Evolutionary conservation across 2,797 vertebrate species (phyloP).

Genomic region (Typhlichthys eigenmanni): DNA sequence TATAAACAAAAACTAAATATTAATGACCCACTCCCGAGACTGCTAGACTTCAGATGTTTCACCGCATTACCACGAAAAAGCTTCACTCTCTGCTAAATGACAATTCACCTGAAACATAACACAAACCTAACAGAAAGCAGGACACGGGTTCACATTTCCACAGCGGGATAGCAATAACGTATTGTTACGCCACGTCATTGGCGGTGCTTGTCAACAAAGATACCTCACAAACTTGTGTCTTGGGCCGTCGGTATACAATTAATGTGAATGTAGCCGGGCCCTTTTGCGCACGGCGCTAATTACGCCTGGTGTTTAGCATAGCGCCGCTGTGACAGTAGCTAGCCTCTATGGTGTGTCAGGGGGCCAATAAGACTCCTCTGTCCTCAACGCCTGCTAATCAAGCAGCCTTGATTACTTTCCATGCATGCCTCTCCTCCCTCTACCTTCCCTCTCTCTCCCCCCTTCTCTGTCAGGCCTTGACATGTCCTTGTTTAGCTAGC

Average conservation of each 20-base stretch:
- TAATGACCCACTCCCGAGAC: no score
- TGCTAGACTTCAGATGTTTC: no score
- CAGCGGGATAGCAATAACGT: background rate
- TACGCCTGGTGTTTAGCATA: constrained; percentile 51
- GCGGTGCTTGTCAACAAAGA: constrained; percentile 20
- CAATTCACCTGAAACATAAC: no score
- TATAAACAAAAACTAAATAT: constrained; percentile 18
- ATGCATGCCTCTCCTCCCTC: constrained; percentile 83
- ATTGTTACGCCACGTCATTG: background rate
- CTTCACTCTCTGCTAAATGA: no score
- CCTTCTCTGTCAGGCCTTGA: constrained; percentile 91
- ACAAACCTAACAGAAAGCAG: no score
- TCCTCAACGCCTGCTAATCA: constrained; percentile 93
- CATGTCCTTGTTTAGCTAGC: constrained; percentile 99
- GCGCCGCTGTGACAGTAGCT: constrained; percentile 65
- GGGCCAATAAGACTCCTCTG: constrained; percentile 87
- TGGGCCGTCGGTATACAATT: constrained; percentile 29
- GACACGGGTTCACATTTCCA: constrained; percentile 3
- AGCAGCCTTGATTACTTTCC: constrained; percentile 98
- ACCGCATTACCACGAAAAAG: no score
- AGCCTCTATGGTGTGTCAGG: constrained; percentile 77
- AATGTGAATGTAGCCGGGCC: constrained; percentile 55
- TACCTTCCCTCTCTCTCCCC: constrained; percentile 86
- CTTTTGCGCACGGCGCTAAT: constrained; percentile 56
- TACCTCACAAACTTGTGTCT: constrained; percentile 16